Evolutionary conservation across 2,888 invertebrate species (phyloP).

Genomic region (Polymixis flavicincta): DNA sequence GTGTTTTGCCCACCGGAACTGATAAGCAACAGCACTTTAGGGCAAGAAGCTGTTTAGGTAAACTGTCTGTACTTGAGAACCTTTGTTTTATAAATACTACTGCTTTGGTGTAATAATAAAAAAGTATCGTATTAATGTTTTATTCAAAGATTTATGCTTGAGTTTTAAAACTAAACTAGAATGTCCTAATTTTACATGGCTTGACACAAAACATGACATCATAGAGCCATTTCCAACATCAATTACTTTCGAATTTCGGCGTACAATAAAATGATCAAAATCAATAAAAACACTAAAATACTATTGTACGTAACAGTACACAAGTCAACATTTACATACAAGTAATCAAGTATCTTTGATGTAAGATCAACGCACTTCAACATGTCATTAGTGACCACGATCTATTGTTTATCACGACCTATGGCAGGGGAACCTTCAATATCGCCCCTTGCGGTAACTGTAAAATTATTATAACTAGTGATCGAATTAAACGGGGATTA

Average conservation of each 20-base stretch:
- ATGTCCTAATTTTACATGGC: background rate
- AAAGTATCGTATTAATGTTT: background rate
- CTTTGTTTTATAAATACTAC: constrained; percentile 5
- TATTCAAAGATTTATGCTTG: background rate
- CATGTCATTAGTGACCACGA: constrained; percentile 31
- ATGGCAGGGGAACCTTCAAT: constrained; percentile 36
- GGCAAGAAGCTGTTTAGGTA: constrained; percentile 18
- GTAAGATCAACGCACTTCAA: constrained; percentile 41
- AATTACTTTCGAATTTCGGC: background rate
- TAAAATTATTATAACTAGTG: background rate
- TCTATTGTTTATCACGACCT: constrained; percentile 53
- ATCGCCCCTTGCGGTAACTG: constrained; percentile 6
- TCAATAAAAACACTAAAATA: background rate
- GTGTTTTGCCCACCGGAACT: constrained; percentile 47
- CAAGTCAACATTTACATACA: constrained; percentile 36
- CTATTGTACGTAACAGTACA: constrained; percentile 22
- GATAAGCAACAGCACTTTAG: constrained; percentile 41
- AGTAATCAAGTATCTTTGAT: constrained; percentile 18
- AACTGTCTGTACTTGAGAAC: constrained; percentile 28
- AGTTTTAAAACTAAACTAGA: background rate
- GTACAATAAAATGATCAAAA: background rate
- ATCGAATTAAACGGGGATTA: constrained; percentile 22
- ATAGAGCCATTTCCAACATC: background rate
- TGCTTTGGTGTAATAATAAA: background rate
- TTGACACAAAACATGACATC: background rate